phyloP scores from a whole-genome alignment of 1,140 invertebrate species.

The Thalassaphorura encarpata region DNA sequence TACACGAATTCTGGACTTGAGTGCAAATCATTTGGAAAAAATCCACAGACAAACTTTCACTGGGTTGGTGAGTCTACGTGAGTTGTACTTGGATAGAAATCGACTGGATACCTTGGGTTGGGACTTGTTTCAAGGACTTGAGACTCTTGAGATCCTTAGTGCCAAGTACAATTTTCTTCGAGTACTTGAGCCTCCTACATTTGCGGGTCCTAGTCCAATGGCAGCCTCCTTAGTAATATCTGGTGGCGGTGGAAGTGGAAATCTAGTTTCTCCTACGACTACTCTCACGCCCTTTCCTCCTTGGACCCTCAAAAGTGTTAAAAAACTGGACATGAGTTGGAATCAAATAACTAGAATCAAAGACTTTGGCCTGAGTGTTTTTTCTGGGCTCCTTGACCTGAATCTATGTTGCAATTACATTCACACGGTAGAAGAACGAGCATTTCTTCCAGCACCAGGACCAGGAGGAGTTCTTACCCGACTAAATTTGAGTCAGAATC shows the following conservation, averaged over 20 bases:
- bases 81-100: slow-evolving; percentile 65
- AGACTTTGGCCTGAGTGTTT: slow-evolving; percentile 15
- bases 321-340: slow-evolving; percentile 62
- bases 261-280: slow-evolving; percentile 48
- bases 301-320: slow-evolving; percentile 44
- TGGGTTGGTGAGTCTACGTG: slow-evolving; percentile 56
- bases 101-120: slow-evolving; percentile 25
- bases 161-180: slow-evolving; percentile 32
- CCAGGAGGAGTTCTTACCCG: slow-evolving; percentile 1
- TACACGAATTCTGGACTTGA: slow-evolving; percentile 57
- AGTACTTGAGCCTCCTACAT: slow-evolving; percentile 22
- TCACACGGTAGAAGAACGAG: slow-evolving; percentile 26
- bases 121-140: slow-evolving; percentile 46
- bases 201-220: slow-evolving; percentile 13
- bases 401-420: slow-evolving; percentile 30
- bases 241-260: slow-evolving; percentile 1
- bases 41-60: slow-evolving; percentile 59
- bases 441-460: slow-evolving; percentile 4
- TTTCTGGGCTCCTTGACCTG: slow-evolving; percentile 15
- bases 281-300: background rate
- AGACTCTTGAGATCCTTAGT: slow-evolving; percentile 41
- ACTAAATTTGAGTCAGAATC: slow-evolving; percentile 65
- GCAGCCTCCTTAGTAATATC: background rate
- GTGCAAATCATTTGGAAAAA: slow-evolving; percentile 61
- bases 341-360: slow-evolving; percentile 63